Conservation (phyloP, 2,113 vertebrate species). For the Meriones unguiculatus region DNA sequence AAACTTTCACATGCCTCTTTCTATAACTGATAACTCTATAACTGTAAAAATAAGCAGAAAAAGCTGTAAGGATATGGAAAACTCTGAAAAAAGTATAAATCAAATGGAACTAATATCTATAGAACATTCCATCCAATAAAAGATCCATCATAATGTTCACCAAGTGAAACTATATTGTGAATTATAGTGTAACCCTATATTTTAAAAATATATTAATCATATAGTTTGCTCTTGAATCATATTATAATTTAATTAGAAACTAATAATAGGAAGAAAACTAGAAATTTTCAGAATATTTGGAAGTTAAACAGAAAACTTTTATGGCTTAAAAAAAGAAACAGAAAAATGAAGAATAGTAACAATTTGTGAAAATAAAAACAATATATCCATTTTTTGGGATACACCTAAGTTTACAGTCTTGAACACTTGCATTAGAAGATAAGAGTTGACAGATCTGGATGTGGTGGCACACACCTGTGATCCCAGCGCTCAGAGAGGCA, state of each 20-base stretch:
- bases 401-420: not conserved
- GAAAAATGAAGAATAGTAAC: not conserved
- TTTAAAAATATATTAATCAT: constrained; percentile 15
- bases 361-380: constrained; percentile 34
- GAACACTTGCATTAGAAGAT: not conserved
- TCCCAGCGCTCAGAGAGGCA: no score
- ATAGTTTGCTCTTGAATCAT: not conserved
- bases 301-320: constrained; percentile 7
- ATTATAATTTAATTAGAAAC: constrained; percentile 12
- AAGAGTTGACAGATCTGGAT: no score
- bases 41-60: not conserved
- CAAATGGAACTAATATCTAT: constrained; percentile 13
- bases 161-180: not conserved
- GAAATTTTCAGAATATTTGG: constrained; percentile 10
- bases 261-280: not conserved
- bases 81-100: not conserved
- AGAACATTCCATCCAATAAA: not conserved
- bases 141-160: not conserved
- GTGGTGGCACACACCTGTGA: no score
- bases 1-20: not conserved
- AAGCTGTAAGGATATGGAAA: not conserved
- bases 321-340: not conserved
- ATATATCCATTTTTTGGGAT: not conserved
- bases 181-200: constrained; percentile 2
- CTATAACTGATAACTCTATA: not conserved